Percentiles rank a stretch among this genome's conserved stretches.
Evolutionary conservation across 2,888 invertebrate genomes (phyloP).

Genomic region (Scaptomyza cyrtandrae): DNA sequence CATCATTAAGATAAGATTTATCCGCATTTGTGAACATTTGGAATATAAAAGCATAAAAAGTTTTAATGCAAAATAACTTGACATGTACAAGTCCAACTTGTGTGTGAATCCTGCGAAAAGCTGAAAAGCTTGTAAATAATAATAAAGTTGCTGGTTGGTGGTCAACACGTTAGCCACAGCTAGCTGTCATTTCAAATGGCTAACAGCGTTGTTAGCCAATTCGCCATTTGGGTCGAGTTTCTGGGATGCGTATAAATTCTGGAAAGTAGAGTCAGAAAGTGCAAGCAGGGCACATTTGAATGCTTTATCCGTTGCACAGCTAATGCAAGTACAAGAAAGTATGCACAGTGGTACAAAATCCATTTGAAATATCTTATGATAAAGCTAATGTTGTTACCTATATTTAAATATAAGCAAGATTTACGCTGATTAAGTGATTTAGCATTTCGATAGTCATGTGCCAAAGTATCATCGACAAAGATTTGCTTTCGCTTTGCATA

Average conservation of each 20-base stretch:
- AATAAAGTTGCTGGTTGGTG: not conserved
- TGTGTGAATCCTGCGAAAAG: slow-evolving; percentile 26
- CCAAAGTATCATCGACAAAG: too few species aligned
- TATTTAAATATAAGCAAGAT: too few species aligned
- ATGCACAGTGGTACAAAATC: not conserved
- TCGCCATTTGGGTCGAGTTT: slow-evolving; percentile 21
- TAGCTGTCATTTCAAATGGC: not conserved
- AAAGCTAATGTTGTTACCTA: too few species aligned
- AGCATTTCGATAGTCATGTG: not conserved
- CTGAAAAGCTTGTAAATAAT: not conserved
- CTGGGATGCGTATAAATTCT: slow-evolving; percentile 18
- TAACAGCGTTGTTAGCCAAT: slow-evolving; percentile 17
- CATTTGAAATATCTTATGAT: not conserved
- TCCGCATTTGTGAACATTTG: not conserved
- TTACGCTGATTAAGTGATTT: too few species aligned
- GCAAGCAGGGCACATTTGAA: slow-evolving; percentile 19
- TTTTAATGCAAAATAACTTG: not conserved
- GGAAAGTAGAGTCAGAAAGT: slow-evolving; percentile 25
- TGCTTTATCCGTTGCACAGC: slow-evolving; percentile 7
- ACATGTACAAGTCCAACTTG: slow-evolving; percentile 28
- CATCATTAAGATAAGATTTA: slow-evolving; percentile 4
- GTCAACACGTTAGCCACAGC: not conserved
- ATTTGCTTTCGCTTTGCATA: not conserved
- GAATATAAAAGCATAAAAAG: not conserved
- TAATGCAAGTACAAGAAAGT: not conserved